Percentiles rank a stretch among this genome's conserved stretches.
phyloP scores from a whole-genome alignment of 2,888 invertebrate species.

The Eristalis intricaria region DNA sequence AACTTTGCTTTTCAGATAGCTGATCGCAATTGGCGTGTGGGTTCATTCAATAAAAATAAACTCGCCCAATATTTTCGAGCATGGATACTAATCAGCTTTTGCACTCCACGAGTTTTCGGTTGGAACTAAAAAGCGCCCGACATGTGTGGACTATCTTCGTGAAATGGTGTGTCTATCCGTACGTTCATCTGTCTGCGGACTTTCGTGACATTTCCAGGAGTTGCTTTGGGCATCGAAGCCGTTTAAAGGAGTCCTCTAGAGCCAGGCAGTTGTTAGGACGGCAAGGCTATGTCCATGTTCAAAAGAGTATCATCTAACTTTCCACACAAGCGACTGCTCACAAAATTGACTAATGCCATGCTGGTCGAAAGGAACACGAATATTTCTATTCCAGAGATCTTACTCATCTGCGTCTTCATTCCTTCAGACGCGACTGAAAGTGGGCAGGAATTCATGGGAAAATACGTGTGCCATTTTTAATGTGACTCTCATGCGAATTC shows the following conservation, averaged over 20 bases:
- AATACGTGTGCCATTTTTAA: not conserved
- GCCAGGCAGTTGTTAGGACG: too few relatives aligned
- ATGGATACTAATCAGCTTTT: not conserved
- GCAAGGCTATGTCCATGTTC: too few relatives aligned
- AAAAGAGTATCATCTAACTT: too few relatives aligned
- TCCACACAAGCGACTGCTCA: too few relatives aligned
- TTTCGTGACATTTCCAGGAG: too few relatives aligned
- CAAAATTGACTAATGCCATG: too few relatives aligned
- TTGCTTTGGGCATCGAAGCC: too few relatives aligned
- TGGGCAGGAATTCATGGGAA: not conserved
- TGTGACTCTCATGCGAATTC: too few relatives aligned
- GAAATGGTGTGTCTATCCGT: too few relatives aligned
- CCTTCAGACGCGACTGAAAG: not conserved
- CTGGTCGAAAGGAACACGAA: not conserved
- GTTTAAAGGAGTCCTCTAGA: too few relatives aligned
- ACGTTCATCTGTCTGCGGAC: too few relatives aligned
- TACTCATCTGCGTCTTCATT: not conserved
- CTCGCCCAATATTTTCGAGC: not conserved
- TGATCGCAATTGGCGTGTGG: not conserved
- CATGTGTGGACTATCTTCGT: not conserved
- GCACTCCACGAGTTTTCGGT: not conserved
- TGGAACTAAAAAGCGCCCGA: not conserved
- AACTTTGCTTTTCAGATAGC: not conserved
- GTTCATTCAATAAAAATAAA: not conserved
- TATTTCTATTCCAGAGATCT: not conserved